Evolutionary conservation across 2,888 invertebrate species (phyloP), one percentile per base, ranked within the genome.

Genomic region (Serripes groenlandicus): DNA sequence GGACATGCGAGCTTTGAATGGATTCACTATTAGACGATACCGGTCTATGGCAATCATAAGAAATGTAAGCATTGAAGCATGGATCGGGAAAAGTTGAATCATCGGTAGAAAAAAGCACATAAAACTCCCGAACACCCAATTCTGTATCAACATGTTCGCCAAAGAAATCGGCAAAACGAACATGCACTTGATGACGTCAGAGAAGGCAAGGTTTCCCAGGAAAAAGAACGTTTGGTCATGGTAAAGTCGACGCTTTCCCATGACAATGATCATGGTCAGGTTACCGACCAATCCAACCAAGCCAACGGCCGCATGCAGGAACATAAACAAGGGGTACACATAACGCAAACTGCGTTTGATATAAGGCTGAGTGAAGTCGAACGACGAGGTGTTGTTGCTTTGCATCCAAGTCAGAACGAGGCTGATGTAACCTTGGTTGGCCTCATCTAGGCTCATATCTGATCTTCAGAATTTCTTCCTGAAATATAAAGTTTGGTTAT

Each of bases 41-140:
- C 97, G 95, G 94, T 97, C 97, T 94, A 96, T 96, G 30, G 96
- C 96, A 86, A 97, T 96, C 90, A 97, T 94, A 32, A 97, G 94
- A 91, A 96, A 96, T 42, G 97, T 97, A 92, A 97, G 95, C 95
- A 96, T 97, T 28, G 96, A 96, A 71, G 96, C 96, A 92, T 97
- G 97, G 73, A 96, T 94, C 1, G 97, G 97, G 88, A 97, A 96
- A 91, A 96, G 96, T 96, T 97, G 97, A 89, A 97, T 92, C 96
- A 97, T 97, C 0, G 97, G 97, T 87, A 97, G 92, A 92, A 97
- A 96, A 92, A 96, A 96, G 94, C 97, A 97, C 82, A 97, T 93
- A 88, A 97, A 96, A 89, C 96, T 96, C 9, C 97, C 97, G 89
- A 97, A 96, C 81, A 97, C 95, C 97, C 97, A 97, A 96, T 97